Evolutionary conservation across 2,113 vertebrate species (phyloP).

Genomic region (Girardinichthys multiradiatus): DNA sequence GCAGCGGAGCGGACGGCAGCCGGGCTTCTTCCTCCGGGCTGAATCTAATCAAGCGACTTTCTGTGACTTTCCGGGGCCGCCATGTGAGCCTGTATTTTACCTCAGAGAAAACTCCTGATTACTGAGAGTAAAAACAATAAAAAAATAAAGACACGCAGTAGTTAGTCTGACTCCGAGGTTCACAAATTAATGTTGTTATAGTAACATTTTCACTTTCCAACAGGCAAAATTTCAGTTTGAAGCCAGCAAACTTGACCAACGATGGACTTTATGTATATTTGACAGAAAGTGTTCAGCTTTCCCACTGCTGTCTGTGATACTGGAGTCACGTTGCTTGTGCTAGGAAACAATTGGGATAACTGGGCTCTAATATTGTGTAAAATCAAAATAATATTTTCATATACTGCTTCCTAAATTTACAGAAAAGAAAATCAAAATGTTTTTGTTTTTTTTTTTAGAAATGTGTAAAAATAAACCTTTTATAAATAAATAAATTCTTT

Average conservation of each 20-base stretch:
- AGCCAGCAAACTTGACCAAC: not conserved
- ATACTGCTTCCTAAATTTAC: not conserved
- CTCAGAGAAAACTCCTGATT: constrained; percentile 58
- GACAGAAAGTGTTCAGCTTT: not conserved
- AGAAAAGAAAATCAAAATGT: not conserved
- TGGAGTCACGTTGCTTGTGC: not conserved
- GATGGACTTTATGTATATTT: not conserved
- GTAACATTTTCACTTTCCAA: not conserved
- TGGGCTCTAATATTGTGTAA: not conserved
- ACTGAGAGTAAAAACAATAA: constrained; percentile 49
- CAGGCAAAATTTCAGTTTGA: not conserved
- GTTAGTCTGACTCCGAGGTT: not conserved
- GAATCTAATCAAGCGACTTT: constrained; percentile 61
- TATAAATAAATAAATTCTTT: too few species aligned
- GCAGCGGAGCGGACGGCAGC: constrained; percentile 7
- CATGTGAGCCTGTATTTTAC: constrained; percentile 57
- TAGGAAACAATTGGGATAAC: not conserved
- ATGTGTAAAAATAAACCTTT: not conserved
- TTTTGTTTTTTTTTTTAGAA: too few species aligned
- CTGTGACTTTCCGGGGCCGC: constrained; percentile 54
- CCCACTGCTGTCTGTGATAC: not conserved
- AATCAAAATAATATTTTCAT: not conserved
- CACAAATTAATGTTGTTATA: not conserved
- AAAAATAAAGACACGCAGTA: not conserved
- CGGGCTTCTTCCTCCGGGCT: constrained; percentile 23